Evolutionary conservation across 2,888 invertebrate genomes (phyloP).

Genomic region (Fabriciana adippe): DNA sequence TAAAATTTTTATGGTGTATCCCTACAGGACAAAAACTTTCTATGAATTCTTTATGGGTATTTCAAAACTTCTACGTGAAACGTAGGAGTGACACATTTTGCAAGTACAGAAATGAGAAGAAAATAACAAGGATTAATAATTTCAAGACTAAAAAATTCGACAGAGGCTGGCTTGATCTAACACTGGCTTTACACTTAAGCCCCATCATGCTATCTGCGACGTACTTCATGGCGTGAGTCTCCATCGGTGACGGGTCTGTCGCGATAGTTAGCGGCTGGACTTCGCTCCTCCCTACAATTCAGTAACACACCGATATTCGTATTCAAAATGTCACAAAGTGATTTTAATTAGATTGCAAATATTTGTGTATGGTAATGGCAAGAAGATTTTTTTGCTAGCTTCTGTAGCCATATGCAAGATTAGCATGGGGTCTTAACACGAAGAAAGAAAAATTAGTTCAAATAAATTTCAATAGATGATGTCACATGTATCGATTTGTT

Average conservation of each 20-base stretch:
- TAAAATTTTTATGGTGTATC: too few relatives aligned
- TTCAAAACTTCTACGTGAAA: too few relatives aligned
- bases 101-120: too few relatives aligned
- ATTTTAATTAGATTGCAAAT: conserved; percentile 11
- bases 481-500: too few relatives aligned
- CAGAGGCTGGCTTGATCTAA: conserved; percentile 57
- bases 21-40: too few relatives aligned
- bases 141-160: conserved; percentile 45
- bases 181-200: conserved; percentile 57
- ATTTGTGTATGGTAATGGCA: not conserved
- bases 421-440: too few relatives aligned
- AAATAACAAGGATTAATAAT: not conserved
- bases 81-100: too few relatives aligned
- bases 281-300: conserved; percentile 58
- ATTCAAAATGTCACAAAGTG: conserved; percentile 46
- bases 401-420: too few relatives aligned
- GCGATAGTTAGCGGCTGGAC: conserved; percentile 55
- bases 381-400: too few relatives aligned
- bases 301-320: conserved; percentile 58
- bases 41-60: too few relatives aligned
- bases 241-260: conserved; percentile 56
- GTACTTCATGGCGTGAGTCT: conserved; percentile 68
- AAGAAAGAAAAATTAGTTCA: too few relatives aligned
- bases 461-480: too few relatives aligned
- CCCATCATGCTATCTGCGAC: conserved; percentile 69